Base-by-base conservation (phyloP, 1,140 invertebrate genomes). In the Magallana ariakensis region DNA sequence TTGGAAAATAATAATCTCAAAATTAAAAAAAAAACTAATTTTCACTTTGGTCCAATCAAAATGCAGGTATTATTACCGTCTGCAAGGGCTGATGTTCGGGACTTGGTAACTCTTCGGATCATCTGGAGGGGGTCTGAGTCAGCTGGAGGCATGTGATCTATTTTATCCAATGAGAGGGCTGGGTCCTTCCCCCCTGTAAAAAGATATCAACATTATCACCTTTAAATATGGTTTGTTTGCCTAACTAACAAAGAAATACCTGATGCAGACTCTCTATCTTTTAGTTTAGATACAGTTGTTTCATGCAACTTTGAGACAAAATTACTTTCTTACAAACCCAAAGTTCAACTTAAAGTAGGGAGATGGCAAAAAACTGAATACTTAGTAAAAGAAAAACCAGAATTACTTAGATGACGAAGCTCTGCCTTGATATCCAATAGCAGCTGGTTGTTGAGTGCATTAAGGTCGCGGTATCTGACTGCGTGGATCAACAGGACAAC, bases 381-480 rank as follows among this genome's bases (percentile, higher is more conserved):
- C n/a, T n/a, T n/a, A n/a, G n/a, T n/a, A n/a, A n/a, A n/a, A n/a
- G n/a, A n/a, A n/a, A n/a, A n/a, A n/a, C n/a, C 58, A 6, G 3
- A 16, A 15, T 75, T 75, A 75, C 66, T 19, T 33, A 75, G 22
- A 75, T 26, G 26, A 11, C 5, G 11, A 11, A 75, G 66, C 19
- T 75, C 66, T 75, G 66, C 19, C 56, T 90, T 88, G 66, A 95
- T 94, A 62, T 94, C 93, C 83, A 91, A 85, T 9, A 95, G 90
- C 7, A 94, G 87, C 33, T 88, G 85, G 89, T 94, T 94, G 86
- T 95, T 95, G 26, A 94, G 88, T 1, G 81, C 82, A 75, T 95
- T 92, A 80, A 93, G 90, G 86, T 95, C 94, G 26, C 91, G 89
- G 88, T 93, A 95, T 53, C 75, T 87, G 83, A 92, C 92, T 7